Evolutionary conservation across 2,888 invertebrate genomes (phyloP).

Genomic region (Heliconius erato): DNA sequence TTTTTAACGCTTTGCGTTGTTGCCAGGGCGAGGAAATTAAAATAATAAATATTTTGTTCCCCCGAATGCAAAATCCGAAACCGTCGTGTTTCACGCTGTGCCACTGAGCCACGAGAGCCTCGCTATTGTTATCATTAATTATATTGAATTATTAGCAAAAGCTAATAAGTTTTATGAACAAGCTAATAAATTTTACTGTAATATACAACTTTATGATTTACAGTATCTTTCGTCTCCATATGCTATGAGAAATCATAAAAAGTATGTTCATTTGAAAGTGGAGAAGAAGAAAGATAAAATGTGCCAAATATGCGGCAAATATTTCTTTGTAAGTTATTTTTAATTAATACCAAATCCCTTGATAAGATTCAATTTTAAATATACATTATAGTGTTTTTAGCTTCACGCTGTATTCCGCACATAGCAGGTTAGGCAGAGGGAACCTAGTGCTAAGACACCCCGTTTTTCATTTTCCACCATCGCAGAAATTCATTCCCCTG

Average conservation of each 20-base stretch:
- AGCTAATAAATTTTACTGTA: neutral
- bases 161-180: neutral
- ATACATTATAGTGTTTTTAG: neutral
- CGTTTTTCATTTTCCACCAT: no score
- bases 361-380: neutral
- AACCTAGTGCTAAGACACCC: no score
- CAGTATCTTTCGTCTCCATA: conserved; percentile 69
- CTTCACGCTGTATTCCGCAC: neutral
- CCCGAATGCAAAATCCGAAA: neutral
- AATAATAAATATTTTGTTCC: neutral
- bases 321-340: conserved; percentile 66
- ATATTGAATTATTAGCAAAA: neutral
- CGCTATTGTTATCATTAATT: no score
- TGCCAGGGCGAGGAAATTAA: neutral
- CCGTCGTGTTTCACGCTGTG: neutral
- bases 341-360: neutral
- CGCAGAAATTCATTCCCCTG: no score
- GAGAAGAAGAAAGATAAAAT: conserved; percentile 68
- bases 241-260: conserved; percentile 63
- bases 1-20: neutral
- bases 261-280: conserved; percentile 69
- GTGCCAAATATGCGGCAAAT: conserved; percentile 71
- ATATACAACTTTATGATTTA: conserved; percentile 29
- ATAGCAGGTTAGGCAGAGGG: no score
- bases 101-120: neutral